Percentiles rank a stretch among this genome's conserved stretches.
phyloP scores from a whole-genome alignment of 1,140 invertebrate species.

The Meloidogyne exigua region DNA sequence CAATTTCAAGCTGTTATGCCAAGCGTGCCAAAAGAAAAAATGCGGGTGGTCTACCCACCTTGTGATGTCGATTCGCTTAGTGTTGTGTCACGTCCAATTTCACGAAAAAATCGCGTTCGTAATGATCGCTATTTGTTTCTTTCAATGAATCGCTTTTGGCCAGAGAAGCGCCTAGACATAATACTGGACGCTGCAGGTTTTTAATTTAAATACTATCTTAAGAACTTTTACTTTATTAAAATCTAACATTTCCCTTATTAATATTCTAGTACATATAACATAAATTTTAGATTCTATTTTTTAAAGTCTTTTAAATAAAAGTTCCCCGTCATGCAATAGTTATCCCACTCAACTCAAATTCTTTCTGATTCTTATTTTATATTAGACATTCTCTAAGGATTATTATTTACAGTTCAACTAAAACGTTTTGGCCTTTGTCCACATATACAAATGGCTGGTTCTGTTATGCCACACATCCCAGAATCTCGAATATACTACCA shows the following conservation, averaged over 20 bases:
- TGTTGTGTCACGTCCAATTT: constrained; percentile 29
- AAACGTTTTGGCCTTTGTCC: constrained; percentile 49
- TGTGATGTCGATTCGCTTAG: constrained; percentile 60
- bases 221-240: no score
- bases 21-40: constrained; percentile 46
- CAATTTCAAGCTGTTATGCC: constrained; percentile 59
- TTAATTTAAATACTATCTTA: not conserved
- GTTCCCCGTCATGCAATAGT: no score
- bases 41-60: constrained; percentile 60
- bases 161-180: constrained; percentile 63
- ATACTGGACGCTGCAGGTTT: constrained; percentile 60
- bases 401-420: constrained; percentile 31
- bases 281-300: no score
- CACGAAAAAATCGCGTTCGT: constrained; percentile 40
- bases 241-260: not conserved
- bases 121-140: constrained; percentile 57
- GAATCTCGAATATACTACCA: constrained; percentile 61
- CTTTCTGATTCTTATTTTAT: no score
- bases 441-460: constrained; percentile 56
- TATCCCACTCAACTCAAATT: no score
- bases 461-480: constrained; percentile 63
- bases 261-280: no score
- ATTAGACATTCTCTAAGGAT: no score
- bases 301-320: no score
- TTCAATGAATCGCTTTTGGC: constrained; percentile 64